Percentiles rank a stretch among this genome's conserved stretches.
phyloP scores from a whole-genome alignment of 2,888 invertebrate genomes.

The Ptychoptera albimana region DNA sequence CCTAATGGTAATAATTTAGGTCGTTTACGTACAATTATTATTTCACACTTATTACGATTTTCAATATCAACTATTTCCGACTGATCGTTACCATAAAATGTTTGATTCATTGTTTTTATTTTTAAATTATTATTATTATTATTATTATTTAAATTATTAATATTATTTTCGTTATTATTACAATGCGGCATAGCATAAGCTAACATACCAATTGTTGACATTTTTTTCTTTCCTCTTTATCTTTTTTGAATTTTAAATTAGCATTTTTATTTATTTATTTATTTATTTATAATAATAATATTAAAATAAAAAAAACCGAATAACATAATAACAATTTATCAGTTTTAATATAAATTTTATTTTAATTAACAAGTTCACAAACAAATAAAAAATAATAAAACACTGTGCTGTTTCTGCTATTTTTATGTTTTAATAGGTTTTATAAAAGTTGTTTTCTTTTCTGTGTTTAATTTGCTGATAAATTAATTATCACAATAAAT shows the following conservation, averaged over 20 bases:
- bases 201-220: slow-evolving; percentile 24
- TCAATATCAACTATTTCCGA: neutral
- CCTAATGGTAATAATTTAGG: slow-evolving; percentile 30
- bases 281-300: slow-evolving; percentile 2
- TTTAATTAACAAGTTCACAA: no score
- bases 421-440: no score
- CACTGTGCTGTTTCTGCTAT: no score
- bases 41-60: slow-evolving; percentile 27
- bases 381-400: no score
- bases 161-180: slow-evolving; percentile 14
- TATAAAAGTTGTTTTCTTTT: no score
- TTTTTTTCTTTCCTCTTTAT: slow-evolving; percentile 10
- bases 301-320: no score
- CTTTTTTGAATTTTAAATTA: no score
- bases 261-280: neutral
- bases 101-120: neutral
- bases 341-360: no score
- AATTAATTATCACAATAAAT: no score
- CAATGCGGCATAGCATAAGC: slow-evolving; percentile 21
- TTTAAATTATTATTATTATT: slow-evolving; percentile 8
- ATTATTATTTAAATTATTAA: slow-evolving; percentile 6
- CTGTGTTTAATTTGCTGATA: no score
- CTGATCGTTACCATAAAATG: neutral
- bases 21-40: slow-evolving; percentile 39
- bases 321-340: no score